A percentile compares a stretch with the other conserved stretches of the same genome.
These are phyloP conservation scores for Ophioninae sp. DNA, from an alignment of 2,888 invertebrate species.

Conservation along the genomic window DNA sequence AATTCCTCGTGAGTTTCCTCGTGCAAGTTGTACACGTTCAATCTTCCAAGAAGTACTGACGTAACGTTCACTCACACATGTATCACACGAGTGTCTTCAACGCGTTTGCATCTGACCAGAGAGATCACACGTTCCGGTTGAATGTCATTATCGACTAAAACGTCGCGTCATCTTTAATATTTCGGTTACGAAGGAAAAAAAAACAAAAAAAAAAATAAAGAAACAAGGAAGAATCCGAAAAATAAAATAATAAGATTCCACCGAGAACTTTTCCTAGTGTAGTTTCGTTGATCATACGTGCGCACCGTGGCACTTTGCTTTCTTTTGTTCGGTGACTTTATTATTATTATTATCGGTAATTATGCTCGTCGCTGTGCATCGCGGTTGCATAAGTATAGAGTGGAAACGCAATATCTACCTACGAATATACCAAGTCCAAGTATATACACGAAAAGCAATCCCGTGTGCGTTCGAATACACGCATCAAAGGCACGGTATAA, in stretches of 20 bases:
- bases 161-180: background rate
- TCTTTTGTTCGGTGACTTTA: conserved; percentile 45
- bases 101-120: background rate
- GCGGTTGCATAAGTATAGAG: conserved; percentile 53
- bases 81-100: background rate
- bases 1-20: conserved; percentile 22
- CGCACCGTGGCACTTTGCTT: conserved; percentile 18
- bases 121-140: conserved; percentile 19
- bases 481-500: conserved; percentile 26
- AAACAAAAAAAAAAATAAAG: background rate
- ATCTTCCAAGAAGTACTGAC: conserved; percentile 42
- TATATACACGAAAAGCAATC: background rate
- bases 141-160: conserved; percentile 25
- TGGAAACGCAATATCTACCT: conserved; percentile 47
- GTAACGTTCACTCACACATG: conserved; percentile 4
- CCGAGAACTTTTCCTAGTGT: background rate
- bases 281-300: conserved; percentile 22
- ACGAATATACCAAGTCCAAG: conserved; percentile 37
- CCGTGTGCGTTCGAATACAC: conserved; percentile 4
- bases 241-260: background rate
- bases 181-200: conserved; percentile 6
- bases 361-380: conserved; percentile 50
- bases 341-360: conserved; percentile 49
- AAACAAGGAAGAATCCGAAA: background rate
- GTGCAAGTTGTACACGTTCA: background rate